Base-by-base conservation (phyloP, 2,113 vertebrate species). In the Psephotus haematonotus region DNA sequence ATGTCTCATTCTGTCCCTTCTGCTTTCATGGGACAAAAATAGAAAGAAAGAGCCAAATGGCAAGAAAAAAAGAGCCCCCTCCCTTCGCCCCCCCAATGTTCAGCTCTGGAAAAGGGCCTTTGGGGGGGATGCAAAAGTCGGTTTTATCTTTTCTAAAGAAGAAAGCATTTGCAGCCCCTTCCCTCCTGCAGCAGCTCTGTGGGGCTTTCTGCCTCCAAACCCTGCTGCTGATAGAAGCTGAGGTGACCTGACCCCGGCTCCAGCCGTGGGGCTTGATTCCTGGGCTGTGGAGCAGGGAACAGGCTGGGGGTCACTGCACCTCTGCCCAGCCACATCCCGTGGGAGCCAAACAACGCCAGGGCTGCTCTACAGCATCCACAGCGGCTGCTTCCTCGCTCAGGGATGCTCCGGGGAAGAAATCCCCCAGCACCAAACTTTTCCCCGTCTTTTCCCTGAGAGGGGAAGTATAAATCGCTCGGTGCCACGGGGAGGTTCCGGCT, bases 11-110 rank as follows among this genome's bases (percentile, higher is more conserved):
- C 80, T 20, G 71, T 81, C 89, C 93, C 71, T 83, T 47, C 67
- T 7, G 71, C 96, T 95, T 96, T 96, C 8, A 83, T 80, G 94
- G 93, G 83, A 93, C 49, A 2, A 77, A 96, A 96, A 96, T 93
- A 96, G 93, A 68, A 88, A 76, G 33, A 80, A 84, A 80, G 59
- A 92, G 67, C 17, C 7, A 90, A 93, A 83, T 0, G 19, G 41
- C 0, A 7, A 89, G 90, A 82, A 53, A 44, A 85, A 79, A 82
- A 18, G 82, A 85, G 82, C 19, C 57, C 57, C 79, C 19, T n/a
- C 16, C 44, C 44, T 8, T 4, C 4, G 8, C 44, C 44, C 39
- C 77, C 3, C 46, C 46, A 47, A 1, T 3, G 62, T 29, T 52
- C 84, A 33, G 49, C 0, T 3, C 68, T 65, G 68, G 62, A 70